A percentile compares a stretch with the other conserved stretches of the same genome.
Evolutionary conservation across 2,888 invertebrate species (phyloP).

Genomic region (Drosophila pegasa): DNA sequence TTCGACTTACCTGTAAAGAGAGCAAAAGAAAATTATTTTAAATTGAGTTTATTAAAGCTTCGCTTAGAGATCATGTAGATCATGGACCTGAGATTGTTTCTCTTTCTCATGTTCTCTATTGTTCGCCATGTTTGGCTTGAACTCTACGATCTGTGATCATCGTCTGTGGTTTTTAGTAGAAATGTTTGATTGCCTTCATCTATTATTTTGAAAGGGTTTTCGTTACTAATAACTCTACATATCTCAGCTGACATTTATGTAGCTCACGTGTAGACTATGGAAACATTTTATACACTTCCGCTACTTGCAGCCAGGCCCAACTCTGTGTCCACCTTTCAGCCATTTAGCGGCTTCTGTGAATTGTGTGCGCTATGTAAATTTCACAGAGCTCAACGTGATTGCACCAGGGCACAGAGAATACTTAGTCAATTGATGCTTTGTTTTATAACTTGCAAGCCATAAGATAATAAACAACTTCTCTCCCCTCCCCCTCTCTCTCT

Average conservation of each 20-base stretch:
- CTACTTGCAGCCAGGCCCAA: slow-evolving; percentile 19
- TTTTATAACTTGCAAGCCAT: slow-evolving; percentile 74
- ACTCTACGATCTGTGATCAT: slow-evolving; percentile 32
- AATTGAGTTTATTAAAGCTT: slow-evolving; percentile 45
- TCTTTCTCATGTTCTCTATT: slow-evolving; percentile 27
- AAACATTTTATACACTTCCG: slow-evolving; percentile 45
- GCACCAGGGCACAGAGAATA: slow-evolving; percentile 56
- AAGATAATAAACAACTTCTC: slow-evolving; percentile 72
- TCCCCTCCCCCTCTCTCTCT: slow-evolving; percentile 1
- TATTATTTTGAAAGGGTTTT: neutral
- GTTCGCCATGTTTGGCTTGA: slow-evolving; percentile 17
- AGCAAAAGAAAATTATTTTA: slow-evolving; percentile 66
- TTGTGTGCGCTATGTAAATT: slow-evolving; percentile 55
- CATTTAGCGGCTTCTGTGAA: slow-evolving; percentile 39
- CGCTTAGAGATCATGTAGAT: slow-evolving; percentile 15
- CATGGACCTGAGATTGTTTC: slow-evolving; percentile 5
- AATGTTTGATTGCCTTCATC: slow-evolving; percentile 3
- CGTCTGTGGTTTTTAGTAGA: slow-evolving; percentile 14
- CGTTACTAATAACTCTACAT: slow-evolving; percentile 14
- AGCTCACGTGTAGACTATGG: slow-evolving; percentile 33
- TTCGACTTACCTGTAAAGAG: slow-evolving; percentile 73
- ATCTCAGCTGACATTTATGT: slow-evolving; percentile 31
- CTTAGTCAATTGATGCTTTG: slow-evolving; percentile 79
- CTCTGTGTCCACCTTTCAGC: neutral
- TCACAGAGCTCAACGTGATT: slow-evolving; percentile 42